phyloP scores from a whole-genome alignment of 2,113 vertebrate genomes.

The Pluvialis apricaria region DNA sequence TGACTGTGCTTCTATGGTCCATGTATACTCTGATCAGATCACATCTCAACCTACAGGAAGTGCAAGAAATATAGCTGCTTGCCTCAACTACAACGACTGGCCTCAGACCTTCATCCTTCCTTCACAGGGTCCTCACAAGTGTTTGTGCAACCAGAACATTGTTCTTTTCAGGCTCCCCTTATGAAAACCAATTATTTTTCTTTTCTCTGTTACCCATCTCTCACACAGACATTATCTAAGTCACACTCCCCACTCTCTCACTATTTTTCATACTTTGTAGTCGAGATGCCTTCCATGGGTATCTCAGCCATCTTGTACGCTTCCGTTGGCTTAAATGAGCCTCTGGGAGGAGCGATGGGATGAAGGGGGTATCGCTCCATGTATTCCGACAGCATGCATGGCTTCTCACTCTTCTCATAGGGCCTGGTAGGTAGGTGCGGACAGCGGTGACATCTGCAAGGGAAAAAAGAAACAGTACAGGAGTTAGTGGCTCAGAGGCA shows the following conservation, averaged over 20 bases:
- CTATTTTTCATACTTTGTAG: conserved; percentile 50
- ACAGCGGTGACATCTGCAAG: conserved; percentile 65
- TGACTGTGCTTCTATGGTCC: not conserved
- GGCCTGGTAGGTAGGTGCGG: conserved; percentile 46
- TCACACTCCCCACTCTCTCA: not conserved
- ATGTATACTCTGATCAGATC: not conserved
- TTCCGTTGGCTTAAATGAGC: conserved; percentile 53
- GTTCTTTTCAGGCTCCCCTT: not conserved
- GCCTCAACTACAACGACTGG: not conserved
- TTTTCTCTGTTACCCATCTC: not conserved
- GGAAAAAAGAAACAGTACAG: not conserved
- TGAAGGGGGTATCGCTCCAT: conserved; percentile 50
- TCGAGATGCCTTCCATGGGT: conserved; percentile 62
- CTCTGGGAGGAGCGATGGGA: conserved; percentile 21
- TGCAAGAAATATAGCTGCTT: not conserved
- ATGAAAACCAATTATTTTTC: not conserved
- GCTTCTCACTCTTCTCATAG: conserved; percentile 55
- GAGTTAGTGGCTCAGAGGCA: not conserved
- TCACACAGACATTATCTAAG: not conserved
- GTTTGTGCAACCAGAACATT: accelerated
- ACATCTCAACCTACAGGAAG: not conserved
- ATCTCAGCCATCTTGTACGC: not conserved
- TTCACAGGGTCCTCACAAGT: not conserved
- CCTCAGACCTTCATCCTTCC: not conserved
- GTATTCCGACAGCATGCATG: conserved; percentile 65